Percentiles rank a stretch among this genome's conserved stretches.
These are phyloP conservation scores for Proterorhinus semilunaris DNA, from an alignment of 2,113 vertebrate species.

Conservation along the genomic window DNA sequence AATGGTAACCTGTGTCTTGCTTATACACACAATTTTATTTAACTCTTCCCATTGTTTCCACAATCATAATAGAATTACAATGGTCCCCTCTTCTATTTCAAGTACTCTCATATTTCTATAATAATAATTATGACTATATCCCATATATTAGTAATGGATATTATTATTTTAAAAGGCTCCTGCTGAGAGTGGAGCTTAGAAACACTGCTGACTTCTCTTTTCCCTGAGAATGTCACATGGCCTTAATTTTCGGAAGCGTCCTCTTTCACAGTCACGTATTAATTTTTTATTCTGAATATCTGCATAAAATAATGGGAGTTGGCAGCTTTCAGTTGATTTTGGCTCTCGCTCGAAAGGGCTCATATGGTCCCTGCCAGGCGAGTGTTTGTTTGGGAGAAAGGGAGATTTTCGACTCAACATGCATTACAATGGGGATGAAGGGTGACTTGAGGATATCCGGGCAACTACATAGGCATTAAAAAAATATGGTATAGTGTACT, in stretches of 20 bases:
- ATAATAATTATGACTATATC: background rate
- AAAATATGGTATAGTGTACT: too few relatives aligned
- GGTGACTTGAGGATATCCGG: background rate
- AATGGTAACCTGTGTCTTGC: too few relatives aligned
- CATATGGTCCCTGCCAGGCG: slow-evolving; percentile 15
- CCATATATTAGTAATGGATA: background rate
- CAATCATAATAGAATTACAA: background rate
- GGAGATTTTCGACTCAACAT: background rate
- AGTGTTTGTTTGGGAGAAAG: slow-evolving; percentile 30
- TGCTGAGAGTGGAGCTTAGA: background rate
- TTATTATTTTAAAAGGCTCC: background rate
- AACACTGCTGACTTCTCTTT: background rate
- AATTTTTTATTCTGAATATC: slow-evolving; percentile 33
- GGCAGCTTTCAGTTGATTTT: slow-evolving; percentile 20
- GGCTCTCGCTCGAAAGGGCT: background rate
- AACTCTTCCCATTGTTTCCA: too few relatives aligned
- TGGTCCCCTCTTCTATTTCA: background rate
- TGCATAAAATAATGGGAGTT: slow-evolving; percentile 26
- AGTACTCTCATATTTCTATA: background rate
- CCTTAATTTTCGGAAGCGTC: slow-evolving; percentile 14
- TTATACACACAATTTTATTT: too few relatives aligned
- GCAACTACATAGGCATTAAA: background rate
- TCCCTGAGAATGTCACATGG: slow-evolving; percentile 6
- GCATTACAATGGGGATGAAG: background rate
- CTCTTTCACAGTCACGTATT: slow-evolving; percentile 18